These are phyloP conservation scores for Onychomys torridus DNA, from an alignment of 2,797 vertebrate genomes.

Conservation along the genomic window DNA sequence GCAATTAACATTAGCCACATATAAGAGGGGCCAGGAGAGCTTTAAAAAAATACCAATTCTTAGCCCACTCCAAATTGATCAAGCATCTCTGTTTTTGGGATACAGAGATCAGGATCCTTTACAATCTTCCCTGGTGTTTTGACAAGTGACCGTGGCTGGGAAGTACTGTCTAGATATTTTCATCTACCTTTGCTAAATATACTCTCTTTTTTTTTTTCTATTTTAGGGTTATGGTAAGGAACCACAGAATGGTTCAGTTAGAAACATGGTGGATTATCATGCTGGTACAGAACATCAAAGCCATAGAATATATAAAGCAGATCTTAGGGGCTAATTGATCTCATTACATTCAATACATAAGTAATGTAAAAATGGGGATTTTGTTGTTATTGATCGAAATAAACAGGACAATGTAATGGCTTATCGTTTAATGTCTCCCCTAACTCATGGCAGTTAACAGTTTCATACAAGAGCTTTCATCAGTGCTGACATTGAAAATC, in stretches of 20 bases:
- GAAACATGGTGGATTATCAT: not conserved
- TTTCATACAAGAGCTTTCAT: not conserved
- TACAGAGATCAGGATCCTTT: not conserved
- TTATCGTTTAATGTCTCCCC: not conserved
- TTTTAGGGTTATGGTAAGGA: not conserved
- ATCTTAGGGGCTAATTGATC: not conserved
- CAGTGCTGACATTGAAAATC: not conserved
- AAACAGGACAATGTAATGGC: not conserved
- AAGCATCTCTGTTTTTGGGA: not conserved
- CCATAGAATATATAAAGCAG: not conserved
- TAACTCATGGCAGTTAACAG: not conserved
- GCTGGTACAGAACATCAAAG: not conserved
- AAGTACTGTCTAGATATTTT: not conserved
- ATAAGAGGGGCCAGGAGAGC: not conserved
- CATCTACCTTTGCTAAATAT: not conserved
- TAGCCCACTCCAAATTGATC: not conserved
- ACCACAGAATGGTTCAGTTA: not conserved
- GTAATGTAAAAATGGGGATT: not conserved
- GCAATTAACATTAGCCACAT: not conserved
- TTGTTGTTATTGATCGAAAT: constrained; percentile 39
- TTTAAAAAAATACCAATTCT: not conserved
- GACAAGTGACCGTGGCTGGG: not conserved
- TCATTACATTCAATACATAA: constrained; percentile 5
- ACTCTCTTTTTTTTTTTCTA: not conserved
- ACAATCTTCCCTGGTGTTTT: not conserved